These are phyloP conservation scores for Ganaspis sp. DNA, from an alignment of 1,140 invertebrate species.

Conservation along the genomic window DNA sequence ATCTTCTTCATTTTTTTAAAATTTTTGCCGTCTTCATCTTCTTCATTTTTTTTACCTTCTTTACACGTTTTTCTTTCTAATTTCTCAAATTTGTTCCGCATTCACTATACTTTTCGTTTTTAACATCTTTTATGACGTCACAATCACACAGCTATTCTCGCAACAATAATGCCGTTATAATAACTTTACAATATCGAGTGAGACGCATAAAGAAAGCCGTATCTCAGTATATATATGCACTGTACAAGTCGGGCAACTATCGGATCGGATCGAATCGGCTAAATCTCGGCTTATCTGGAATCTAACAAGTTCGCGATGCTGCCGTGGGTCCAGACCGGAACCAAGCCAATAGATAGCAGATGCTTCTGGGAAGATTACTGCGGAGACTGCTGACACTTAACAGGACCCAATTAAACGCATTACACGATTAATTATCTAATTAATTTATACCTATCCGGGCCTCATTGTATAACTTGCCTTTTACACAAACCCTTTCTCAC, in stretches of 20 bases:
- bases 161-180: neutral
- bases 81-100: no score
- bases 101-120: no score
- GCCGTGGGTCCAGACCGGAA: constrained; percentile 31
- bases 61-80: no score
- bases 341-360: constrained; percentile 54
- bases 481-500: constrained; percentile 34
- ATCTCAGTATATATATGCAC: constrained; percentile 13
- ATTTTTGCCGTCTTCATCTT: no score
- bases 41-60: no score
- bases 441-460: constrained; percentile 69
- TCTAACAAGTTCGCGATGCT: constrained; percentile 68
- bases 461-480: constrained; percentile 35
- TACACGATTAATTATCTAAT: constrained; percentile 76
- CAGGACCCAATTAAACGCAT: constrained; percentile 74
- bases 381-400: constrained; percentile 69
- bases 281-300: constrained; percentile 73
- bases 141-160: no score
- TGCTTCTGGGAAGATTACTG: constrained; percentile 67
- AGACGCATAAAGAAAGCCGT: constrained; percentile 36
- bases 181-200: neutral
- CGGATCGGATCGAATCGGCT: constrained; percentile 69
- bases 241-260: constrained; percentile 53
- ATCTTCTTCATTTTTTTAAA: no score
- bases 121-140: no score